A percentile compares a stretch with the other conserved stretches of the same genome.
These are phyloP conservation scores for Dasyprocta punctata DNA, from an alignment of 2,113 vertebrate genomes.

Conservation along the genomic window DNA sequence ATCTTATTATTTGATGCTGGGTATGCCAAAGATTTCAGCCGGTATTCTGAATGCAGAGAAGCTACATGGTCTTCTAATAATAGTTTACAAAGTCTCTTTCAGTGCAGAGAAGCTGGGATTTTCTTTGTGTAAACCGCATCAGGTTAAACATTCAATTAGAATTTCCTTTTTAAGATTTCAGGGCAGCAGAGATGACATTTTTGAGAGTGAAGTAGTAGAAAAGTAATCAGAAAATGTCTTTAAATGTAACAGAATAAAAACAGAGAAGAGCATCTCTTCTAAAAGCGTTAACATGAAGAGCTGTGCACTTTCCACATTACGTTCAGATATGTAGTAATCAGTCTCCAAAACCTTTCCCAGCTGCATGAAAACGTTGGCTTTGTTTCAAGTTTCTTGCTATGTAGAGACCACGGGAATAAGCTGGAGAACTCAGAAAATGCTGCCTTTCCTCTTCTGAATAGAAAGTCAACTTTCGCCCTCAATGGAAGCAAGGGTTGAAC, in stretches of 20 bases:
- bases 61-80: slow-evolving; percentile 17
- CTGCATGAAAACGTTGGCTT: neutral
- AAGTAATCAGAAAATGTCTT: slow-evolving; percentile 12
- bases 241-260: neutral
- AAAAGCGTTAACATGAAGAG: neutral
- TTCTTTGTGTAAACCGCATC: neutral
- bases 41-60: slow-evolving; percentile 35
- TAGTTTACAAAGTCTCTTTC: slow-evolving; percentile 53
- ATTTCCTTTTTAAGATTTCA: slow-evolving; percentile 2
- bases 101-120: neutral
- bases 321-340: neutral
- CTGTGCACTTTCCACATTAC: neutral
- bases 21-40: slow-evolving; percentile 54
- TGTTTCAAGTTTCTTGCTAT: neutral
- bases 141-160: neutral
- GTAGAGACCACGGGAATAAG: slow-evolving; percentile 24
- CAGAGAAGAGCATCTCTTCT: neutral
- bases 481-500: neutral
- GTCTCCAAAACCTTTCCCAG: neutral
- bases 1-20: slow-evolving; percentile 74
- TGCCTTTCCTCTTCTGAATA: neutral
- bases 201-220: neutral
- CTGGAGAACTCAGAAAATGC: neutral
- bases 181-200: slow-evolving; percentile 5
- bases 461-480: neutral